phyloP scores from a whole-genome alignment of 2,888 invertebrate genomes.

The Eudasyphora cyanicolor region DNA sequence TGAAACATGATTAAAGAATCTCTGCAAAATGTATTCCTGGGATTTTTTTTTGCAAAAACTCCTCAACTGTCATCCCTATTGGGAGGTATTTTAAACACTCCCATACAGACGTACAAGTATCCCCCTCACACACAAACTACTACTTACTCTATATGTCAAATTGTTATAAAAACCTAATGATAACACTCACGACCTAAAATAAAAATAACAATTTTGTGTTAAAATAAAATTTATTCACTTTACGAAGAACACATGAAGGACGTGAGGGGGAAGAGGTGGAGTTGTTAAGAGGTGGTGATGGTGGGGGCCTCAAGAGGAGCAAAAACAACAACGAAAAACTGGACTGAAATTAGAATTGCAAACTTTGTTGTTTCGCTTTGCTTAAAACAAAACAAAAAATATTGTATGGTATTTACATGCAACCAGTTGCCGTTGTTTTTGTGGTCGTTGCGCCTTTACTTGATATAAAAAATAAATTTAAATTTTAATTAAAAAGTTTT shows the following conservation, averaged over 20 bases:
- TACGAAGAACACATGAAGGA: background rate
- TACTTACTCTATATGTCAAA: conserved; percentile 15
- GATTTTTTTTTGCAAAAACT: too few relatives aligned
- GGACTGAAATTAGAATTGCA: conserved; percentile 55
- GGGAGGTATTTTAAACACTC: too few relatives aligned
- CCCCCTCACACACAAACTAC: too few relatives aligned
- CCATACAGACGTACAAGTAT: too few relatives aligned
- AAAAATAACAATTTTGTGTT: conserved; percentile 15
- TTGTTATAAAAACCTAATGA: conserved; percentile 14
- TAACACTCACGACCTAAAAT: conserved; percentile 19
- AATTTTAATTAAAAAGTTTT: background rate
- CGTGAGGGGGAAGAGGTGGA: background rate
- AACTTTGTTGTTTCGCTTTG: conserved; percentile 30
- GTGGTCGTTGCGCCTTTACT: background rate
- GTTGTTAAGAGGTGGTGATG: too few relatives aligned
- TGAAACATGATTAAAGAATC: too few relatives aligned
- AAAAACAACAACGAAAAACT: conserved; percentile 10
- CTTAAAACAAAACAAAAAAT: too few relatives aligned
- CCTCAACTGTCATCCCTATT: too few relatives aligned
- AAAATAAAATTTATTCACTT: conserved; percentile 19
- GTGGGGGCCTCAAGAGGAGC: background rate
- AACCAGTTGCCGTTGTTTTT: background rate
- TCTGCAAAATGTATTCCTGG: too few relatives aligned
- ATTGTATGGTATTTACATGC: conserved; percentile 14
- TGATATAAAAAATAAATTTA: background rate